These are phyloP conservation scores for Dolichomitus sp. DNA, from an alignment of 2,888 invertebrate genomes.

Conservation along the genomic window DNA sequence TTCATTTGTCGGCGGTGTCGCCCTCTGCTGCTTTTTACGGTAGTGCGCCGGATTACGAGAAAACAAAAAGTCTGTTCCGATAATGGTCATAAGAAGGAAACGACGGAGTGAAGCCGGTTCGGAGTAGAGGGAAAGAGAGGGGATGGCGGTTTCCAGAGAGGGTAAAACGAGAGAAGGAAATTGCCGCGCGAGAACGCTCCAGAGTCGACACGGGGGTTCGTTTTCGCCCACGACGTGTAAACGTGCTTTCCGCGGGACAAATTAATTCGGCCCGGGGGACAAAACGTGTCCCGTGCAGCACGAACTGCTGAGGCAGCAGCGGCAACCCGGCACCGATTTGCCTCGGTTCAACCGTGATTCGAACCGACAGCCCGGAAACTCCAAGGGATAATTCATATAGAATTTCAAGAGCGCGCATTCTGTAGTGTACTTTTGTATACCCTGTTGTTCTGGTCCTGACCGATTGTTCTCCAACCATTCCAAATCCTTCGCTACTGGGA, in stretches of 20 bases:
- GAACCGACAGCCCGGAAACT: slow-evolving; percentile 47
- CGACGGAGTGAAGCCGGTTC: slow-evolving; percentile 22
- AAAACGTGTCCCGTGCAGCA: slow-evolving; percentile 62
- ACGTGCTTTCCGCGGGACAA: slow-evolving; percentile 66
- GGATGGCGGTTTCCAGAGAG: slow-evolving; percentile 9
- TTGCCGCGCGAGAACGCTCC: slow-evolving; percentile 23
- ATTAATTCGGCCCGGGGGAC: slow-evolving; percentile 61
- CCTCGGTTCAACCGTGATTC: slow-evolving; percentile 37
- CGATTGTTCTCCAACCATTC: background rate
- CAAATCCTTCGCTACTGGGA: background rate
- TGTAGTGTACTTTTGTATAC: slow-evolving; percentile 17
- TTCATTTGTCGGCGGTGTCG: slow-evolving; percentile 9
- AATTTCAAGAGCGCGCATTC: slow-evolving; percentile 28
- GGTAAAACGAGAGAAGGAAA: slow-evolving; percentile 37
- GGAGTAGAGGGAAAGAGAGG: slow-evolving; percentile 21
- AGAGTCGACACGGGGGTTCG: slow-evolving; percentile 47
- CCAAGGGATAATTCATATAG: slow-evolving; percentile 50
- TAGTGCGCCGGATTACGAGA: slow-evolving; percentile 37
- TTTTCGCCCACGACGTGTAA: slow-evolving; percentile 59
- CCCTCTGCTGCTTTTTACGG: slow-evolving; percentile 8
- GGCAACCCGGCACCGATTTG: slow-evolving; percentile 31
- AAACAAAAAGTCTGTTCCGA: slow-evolving; percentile 59
- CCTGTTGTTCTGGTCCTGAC: background rate
- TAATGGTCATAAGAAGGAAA: slow-evolving; percentile 48
- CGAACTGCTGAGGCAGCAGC: slow-evolving; percentile 70